Evolutionary conservation across 2,113 vertebrate species (phyloP), one percentile per base, ranked within the genome.

Genomic region (Rana temporaria): DNA sequence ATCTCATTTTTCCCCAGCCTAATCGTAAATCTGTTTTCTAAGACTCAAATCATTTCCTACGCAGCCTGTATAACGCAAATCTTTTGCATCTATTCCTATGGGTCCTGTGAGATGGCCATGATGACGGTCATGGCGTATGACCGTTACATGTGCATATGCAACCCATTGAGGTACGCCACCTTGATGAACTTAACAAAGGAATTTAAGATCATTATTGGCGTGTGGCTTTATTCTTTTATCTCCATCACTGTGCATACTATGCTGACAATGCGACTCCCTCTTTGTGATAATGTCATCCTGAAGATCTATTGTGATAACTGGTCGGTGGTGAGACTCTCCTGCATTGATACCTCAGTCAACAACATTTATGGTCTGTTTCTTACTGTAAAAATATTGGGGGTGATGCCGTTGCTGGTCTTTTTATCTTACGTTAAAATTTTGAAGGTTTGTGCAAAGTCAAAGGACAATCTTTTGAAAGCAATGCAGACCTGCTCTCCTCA

Each of bases 401-500:
- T 48, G 19, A 19, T 64, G 60, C 32, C 60, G 2, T 15, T 26
- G 8, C 6, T 77, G 2, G 60, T 77, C 8, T 4, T 52, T 6
- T 12, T 48, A 14, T 77, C 74, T 16, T 77, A 77, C 26, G 5
- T 77, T 52, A 5, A 48, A 14, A 77, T 77, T 77, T 8, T 77
- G 16, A 77, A 42, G 26, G 74, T 64, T 8, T 77, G 60, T 52
- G 34, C 38, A 38, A 71, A 71, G 8, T 0, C 19, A 85, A 83
- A 30, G 81, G 79, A 22, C 9, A 15, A 17, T 6, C 5, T 7
- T 4, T 7, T 3, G 5, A 76, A 76, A 63, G 73, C 73, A 5
- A 22, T 76, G 4, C 34, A 76, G 17, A 87, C 85, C 0, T 87
- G 86, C 20, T 60, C 73, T 4, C 84, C 86, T n/a, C 88, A 89